Conservation (phyloP, 2,888 invertebrate genomes). For the Noctua janthe region DNA sequence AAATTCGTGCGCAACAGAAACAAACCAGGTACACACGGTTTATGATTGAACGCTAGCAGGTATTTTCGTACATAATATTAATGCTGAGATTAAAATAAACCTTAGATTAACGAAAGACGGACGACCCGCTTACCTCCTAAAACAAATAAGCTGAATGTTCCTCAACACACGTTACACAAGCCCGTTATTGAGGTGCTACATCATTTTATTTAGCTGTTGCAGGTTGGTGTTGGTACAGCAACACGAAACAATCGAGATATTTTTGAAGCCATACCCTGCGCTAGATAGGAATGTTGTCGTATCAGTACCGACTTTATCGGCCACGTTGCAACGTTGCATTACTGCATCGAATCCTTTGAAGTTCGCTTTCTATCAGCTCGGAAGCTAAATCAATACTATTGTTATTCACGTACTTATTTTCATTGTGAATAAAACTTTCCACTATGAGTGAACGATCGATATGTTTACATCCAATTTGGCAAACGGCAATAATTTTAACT, state of each 20-base stretch:
- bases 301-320: conserved; percentile 31
- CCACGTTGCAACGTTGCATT: conserved; percentile 27
- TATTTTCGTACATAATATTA: conserved; percentile 87
- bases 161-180: conserved; percentile 82
- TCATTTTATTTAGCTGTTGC: conserved; percentile 87
- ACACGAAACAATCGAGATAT: conserved; percentile 84
- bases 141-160: conserved; percentile 88
- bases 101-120: conserved; percentile 83
- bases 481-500: conserved; percentile 78
- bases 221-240: conserved; percentile 85
- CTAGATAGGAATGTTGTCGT: conserved; percentile 22
- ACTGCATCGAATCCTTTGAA: conserved; percentile 48
- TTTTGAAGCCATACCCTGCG: conserved; percentile 69
- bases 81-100: conserved; percentile 87
- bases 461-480: conserved; percentile 78
- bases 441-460: conserved; percentile 77
- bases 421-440: conserved; percentile 64
- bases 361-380: conserved; percentile 29
- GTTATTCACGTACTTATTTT: conserved; percentile 55
- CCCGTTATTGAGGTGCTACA: conserved; percentile 87
- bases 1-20: conserved; percentile 85
- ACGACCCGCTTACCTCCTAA: conserved; percentile 81
- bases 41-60: conserved; percentile 89
- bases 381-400: conserved; percentile 52
- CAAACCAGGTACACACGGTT: conserved; percentile 88